Base-by-base conservation (phyloP, 2,888 invertebrate genomes). In the Lordiphosa andalusiaca region DNA sequence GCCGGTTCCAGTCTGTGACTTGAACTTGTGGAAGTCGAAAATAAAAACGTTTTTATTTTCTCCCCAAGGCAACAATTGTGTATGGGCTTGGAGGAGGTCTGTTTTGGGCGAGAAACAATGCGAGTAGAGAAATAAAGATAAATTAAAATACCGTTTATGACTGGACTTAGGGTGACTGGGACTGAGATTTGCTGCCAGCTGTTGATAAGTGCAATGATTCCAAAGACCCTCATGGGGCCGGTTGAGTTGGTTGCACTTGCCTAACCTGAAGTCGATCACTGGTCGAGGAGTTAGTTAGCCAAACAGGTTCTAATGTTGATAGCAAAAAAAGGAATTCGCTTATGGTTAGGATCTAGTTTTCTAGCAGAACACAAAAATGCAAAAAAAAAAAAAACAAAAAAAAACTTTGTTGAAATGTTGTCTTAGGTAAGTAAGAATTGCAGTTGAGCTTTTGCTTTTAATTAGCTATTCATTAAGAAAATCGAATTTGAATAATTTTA, bases 221-320 rank as follows among this genome's bases (percentile, higher is more conserved):
- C 30, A 10, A 10, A 10, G 30, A 30, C 9, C 30, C 47, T 36
- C 6, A n/a, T 21, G n/a, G 30, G 35, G 36, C 19, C 36, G 13
- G 47, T 33, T 48, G 7, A 12, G 4, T n/a, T 25, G 9, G 5
- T 6, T 13, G 12, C 25, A 38, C 39, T 49, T 25, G 39, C 5
- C 6, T 42, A 58, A 57, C 47, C 52, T 60, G 50, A 54, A 54
- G 10, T 30, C 1, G 12, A 39, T 38, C 41, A 30, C 25, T 36
- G 47, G 25, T 37, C 42, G 44, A 37, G 44, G 40, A 42, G n/a
- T 30, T 21, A 21, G 25, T 51, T 19, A 54, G 2, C 39, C 39
- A 73, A 73, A 73, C 74, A 40, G 72, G 72, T 73, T 73, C 66
- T 53, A 70, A 61, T 21, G 53, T 25, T 37, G 41, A 51, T 44